Conservation (phyloP, 2,888 invertebrate genomes). For the Augiades crinisus region DNA sequence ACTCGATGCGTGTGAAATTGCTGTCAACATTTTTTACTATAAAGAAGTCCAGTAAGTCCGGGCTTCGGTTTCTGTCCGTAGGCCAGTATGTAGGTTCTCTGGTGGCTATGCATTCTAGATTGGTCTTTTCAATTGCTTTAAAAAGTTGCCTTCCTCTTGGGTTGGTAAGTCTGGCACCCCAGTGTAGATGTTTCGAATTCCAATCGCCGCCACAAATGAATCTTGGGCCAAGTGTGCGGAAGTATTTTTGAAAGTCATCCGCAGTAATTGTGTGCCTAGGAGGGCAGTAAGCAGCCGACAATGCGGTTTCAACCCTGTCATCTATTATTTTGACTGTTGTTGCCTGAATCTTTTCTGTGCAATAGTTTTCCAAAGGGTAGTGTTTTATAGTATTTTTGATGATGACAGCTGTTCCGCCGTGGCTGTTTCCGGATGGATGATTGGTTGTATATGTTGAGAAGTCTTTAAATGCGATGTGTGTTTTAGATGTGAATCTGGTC, state of each 20-base stretch:
- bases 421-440: slow-evolving; percentile 32
- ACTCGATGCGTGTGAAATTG: not conserved
- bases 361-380: slow-evolving; percentile 15
- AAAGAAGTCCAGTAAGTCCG: slow-evolving; percentile 12
- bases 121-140: not conserved
- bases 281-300: slow-evolving; percentile 31
- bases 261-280: slow-evolving; percentile 25
- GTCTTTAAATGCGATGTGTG: slow-evolving; percentile 25
- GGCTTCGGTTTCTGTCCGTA: slow-evolving; percentile 13
- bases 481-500: slow-evolving; percentile 31
- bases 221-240: not conserved
- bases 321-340: slow-evolving; percentile 10
- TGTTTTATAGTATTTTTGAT: slow-evolving; percentile 32
- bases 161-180: slow-evolving; percentile 31
- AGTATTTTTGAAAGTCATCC: too few species aligned
- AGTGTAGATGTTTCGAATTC: slow-evolving; percentile 33
- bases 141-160: slow-evolving; percentile 30
- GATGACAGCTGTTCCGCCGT: slow-evolving; percentile 34
- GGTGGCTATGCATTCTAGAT: slow-evolving; percentile 3
- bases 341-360: slow-evolving; percentile 29
- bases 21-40: not conserved
- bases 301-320: slow-evolving; percentile 22
- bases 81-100: slow-evolving; percentile 27
- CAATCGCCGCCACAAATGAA: slow-evolving; percentile 31
- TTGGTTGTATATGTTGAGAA: slow-evolving; percentile 27